A percentile compares a stretch with the other conserved stretches of the same genome.
phyloP scores from a whole-genome alignment of 53 echinoderm and acorn worm species.

The Holothuria leucospilota region DNA sequence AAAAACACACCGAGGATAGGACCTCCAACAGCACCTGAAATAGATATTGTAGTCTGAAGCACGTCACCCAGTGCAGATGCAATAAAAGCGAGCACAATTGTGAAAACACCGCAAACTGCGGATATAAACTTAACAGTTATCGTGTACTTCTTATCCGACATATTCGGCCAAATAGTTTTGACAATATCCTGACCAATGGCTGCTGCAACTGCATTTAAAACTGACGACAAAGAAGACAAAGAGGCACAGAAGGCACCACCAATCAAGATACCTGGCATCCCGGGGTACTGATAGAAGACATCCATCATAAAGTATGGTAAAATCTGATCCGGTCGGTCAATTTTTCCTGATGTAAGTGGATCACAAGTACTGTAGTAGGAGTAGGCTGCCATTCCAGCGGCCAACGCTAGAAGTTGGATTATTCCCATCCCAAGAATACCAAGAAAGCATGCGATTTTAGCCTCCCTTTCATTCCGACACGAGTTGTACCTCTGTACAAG shows the following conservation, averaged over 20 bases:
- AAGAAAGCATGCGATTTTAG: not conserved
- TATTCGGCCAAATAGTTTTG: not conserved
- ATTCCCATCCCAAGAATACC: not conserved
- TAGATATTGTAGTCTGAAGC: not conserved
- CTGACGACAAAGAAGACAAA: conserved; percentile 29
- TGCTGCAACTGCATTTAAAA: not conserved
- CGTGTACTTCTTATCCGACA: not conserved
- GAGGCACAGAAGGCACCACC: conserved; percentile 52
- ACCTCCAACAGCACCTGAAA: not conserved
- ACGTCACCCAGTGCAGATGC: conserved; percentile 16
- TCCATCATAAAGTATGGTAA: conserved; percentile 49
- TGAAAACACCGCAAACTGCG: not conserved
- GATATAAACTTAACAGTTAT: not conserved
- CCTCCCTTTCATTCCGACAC: not conserved
- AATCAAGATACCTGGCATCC: conserved; percentile 51
- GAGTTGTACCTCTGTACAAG: conserved; percentile 9
- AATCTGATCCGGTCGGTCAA: conserved; percentile 41
- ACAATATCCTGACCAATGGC: conserved; percentile 21
- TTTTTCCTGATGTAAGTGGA: not conserved
- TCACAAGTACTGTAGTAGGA: conserved; percentile 45
- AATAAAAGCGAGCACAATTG: not conserved
- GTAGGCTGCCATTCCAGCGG: conserved; percentile 37
- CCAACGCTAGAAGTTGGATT: not conserved
- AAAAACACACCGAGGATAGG: conserved; percentile 2
- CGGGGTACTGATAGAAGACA: conserved; percentile 26